Base-by-base conservation (phyloP, 2,888 invertebrate genomes). In the Polydrusus cervinus region DNA sequence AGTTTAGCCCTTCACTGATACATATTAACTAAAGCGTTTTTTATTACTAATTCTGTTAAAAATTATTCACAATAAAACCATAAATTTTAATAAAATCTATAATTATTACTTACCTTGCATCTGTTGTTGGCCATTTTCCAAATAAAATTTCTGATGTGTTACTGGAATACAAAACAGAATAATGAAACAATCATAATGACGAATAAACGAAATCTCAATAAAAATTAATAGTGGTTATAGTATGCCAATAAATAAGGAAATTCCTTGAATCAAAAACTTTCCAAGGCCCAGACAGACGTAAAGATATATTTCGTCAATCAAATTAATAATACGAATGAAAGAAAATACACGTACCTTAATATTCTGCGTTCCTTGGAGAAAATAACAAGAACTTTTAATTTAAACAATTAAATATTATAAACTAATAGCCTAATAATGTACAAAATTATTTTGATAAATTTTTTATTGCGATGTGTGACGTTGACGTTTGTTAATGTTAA, bases 31-130 rank as follows among this genome's bases (percentile, higher is more conserved):
- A 25, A 25, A 25, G 1, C 25, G 5, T 25, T 25, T n/a, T 25
- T 25, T 25, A 25, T 25, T 25, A 25, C 25, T 25, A 25, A 25
- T 5, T 25, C 3, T 25, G 25, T 25, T 25, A 25, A 25, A 25
- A 25, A 3, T 25, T 25, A 25, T 25, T 25, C 1, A 1, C 25
- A 25, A 25, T 25, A 25, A 25, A 25, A 25, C 25, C 5, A 25
- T n/a, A n/a, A n/a, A n/a, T n/a, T n/a, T n/a, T n/a, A n/a, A n/a
- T n/a, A n/a, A n/a, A n/a, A n/a, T n/a, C 25, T 25, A 25, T 25
- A 25, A 10, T 1, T 20, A 51, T 11, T n/a, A 51, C 1, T 11
- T 79, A 82, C 82, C 80, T 80, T 79, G 76, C 81, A 82, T 69
- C 78, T 78, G 51, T 75, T 78, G 43, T 81, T 81, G 57, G 78